Evolutionary conservation across 2,888 invertebrate species (phyloP), one percentile per base, ranked within the genome.

Genomic region (Limnephilus rhombicus): DNA sequence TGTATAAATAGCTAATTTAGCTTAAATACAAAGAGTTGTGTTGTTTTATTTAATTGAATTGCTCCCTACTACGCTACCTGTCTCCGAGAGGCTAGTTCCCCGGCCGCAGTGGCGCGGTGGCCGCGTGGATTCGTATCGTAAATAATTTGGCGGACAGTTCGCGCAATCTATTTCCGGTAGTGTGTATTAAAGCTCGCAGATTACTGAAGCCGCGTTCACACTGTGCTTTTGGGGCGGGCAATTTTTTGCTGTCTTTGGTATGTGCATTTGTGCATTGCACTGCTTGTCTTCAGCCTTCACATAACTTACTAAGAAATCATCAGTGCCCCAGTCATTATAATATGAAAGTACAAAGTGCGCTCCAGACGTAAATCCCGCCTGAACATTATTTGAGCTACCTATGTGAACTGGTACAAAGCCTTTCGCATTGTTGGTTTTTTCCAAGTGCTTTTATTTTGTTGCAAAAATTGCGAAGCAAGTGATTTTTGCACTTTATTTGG

Each of bases 131-230:
- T 34, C 18, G 80, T 24, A 80, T 34, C 80, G 37, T 89, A 37
- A 89, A 89, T 89, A 89, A 80, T 87, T 49, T 31, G 18, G 53
- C 85, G 53, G 37, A 34, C 88, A 89, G 68, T 89, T 87, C 31
- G 53, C 53, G 68, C 83, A 11, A 80, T 68, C 88, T 80, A 89
- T 89, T 89, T 89, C 88, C 88, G 88, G 88, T 80, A 86, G 45
- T 86, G 86, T 49, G 86, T 49, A 85, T 45, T 49, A 85, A 85
- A 29, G 81, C 31, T 53, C 18, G 53, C 53, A 68, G 7, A n/a
- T 68, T 68, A 68, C 68, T 68, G 9, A 68, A 68, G 68, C 68
- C 68, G 68, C 68, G 9, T 68, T 68, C 24, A 68, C 68, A 68
- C 68, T 9, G 68, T 2, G 68, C 24, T 68, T 68, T 68, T 68